Evolutionary conservation across 2,113 vertebrate genomes (phyloP).

Genomic region (Chinchilla lanigera): DNA sequence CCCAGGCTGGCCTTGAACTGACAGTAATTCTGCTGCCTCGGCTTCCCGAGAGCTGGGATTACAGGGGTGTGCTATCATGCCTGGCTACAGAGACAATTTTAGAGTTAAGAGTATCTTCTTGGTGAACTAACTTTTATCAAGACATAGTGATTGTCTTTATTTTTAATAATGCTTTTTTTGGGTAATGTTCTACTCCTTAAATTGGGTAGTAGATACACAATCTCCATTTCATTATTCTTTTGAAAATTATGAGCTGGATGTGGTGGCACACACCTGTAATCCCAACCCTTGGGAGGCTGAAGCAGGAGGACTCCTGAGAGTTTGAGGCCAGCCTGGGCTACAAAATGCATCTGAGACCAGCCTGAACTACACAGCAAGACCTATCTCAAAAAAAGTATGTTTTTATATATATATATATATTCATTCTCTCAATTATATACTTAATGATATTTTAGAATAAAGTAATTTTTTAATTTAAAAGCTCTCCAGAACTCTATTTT

Average conservation of each 20-base stretch:
- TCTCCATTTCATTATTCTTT: not conserved
- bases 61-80: not conserved
- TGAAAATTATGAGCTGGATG: not conserved
- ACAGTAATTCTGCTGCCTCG: not conserved
- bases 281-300: not conserved
- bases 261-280: not conserved
- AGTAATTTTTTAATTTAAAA: constrained; percentile 36
- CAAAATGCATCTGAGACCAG: not conserved
- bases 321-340: not conserved
- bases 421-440: not conserved
- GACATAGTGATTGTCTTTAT: not conserved
- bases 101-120: not conserved
- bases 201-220: not conserved
- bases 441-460: constrained; percentile 36
- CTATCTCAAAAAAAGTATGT: not conserved
- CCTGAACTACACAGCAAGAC: not conserved
- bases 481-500: not conserved
- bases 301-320: not conserved
- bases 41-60: not conserved
- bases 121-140: not conserved
- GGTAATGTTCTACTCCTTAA: constrained; percentile 51
- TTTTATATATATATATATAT: not conserved
- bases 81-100: not conserved
- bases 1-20: not conserved
- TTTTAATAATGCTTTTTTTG: not conserved